A percentile compares a stretch with the other conserved stretches of the same genome.
Conservation (phyloP, 2,888 invertebrate genomes). For the Chorisops tibialis region DNA sequence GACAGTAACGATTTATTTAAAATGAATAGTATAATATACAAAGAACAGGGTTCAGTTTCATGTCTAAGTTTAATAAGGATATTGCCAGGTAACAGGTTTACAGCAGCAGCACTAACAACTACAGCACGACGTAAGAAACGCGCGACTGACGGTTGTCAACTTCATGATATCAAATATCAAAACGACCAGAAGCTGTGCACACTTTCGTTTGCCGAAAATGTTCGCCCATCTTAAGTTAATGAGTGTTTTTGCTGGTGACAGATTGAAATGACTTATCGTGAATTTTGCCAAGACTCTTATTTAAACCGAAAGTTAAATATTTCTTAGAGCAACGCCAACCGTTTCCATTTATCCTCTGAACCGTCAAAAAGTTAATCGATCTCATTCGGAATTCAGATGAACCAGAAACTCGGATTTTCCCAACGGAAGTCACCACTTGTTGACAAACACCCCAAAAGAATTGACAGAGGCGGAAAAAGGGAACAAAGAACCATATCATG, state of each 20-base stretch:
- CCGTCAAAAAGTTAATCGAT: slow-evolving; percentile 25
- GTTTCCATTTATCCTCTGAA: slow-evolving; percentile 3
- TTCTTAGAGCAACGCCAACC: background rate
- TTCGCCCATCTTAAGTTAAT: slow-evolving; percentile 9
- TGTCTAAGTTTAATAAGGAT: too few species aligned
- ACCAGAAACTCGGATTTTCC: slow-evolving; percentile 21
- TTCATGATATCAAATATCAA: too few species aligned
- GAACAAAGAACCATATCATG: slow-evolving; percentile 21
- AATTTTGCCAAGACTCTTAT: background rate
- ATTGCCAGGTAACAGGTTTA: too few species aligned
- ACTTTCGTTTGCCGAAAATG: too few species aligned
- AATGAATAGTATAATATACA: too few species aligned
- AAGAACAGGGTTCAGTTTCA: too few species aligned
- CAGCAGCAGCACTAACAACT: too few species aligned
- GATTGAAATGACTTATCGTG: slow-evolving; percentile 7
- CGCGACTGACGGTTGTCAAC: too few species aligned
- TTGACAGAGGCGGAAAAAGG: slow-evolving; percentile 14
- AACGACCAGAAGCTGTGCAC: too few species aligned
- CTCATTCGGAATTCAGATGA: slow-evolving; percentile 20
- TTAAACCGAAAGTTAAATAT: background rate
- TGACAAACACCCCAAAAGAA: slow-evolving; percentile 27
- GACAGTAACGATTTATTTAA: too few species aligned
- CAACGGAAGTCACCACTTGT: slow-evolving; percentile 30
- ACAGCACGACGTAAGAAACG: too few species aligned
- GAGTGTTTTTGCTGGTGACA: slow-evolving; percentile 14